Evolutionary conservation across 23 tunicate genomes (phyloP).

Genomic region (Trididemnum miniatum): DNA sequence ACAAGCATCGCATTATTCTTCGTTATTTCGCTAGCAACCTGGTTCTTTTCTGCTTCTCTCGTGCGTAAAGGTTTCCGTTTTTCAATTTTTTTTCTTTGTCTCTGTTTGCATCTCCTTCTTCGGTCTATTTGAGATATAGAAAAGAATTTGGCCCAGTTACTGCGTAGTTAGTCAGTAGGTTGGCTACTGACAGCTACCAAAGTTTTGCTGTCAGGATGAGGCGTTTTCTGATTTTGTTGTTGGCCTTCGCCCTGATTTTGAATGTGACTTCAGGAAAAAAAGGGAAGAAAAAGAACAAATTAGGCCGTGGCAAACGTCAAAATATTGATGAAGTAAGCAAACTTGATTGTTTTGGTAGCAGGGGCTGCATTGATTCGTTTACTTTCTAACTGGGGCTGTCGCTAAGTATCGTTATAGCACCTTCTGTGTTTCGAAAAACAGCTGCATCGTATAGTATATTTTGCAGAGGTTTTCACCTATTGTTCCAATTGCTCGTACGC

Average conservation of each 20-base stretch:
- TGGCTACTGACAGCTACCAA: slow-evolving; percentile 2
- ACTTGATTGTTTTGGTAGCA: neutral
- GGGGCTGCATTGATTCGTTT: no score
- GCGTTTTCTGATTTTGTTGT: no score
- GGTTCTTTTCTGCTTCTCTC: slow-evolving; percentile 8
- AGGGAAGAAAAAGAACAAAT: slow-evolving; percentile 7
- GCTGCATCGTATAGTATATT: no score
- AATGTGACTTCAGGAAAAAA: slow-evolving; percentile 15
- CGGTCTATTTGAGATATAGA: neutral
- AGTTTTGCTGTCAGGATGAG: neutral
- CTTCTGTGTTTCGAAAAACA: no score
- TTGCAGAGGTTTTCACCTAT: no score
- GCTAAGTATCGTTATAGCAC: no score
- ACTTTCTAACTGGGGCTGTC: no score
- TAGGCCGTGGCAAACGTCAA: slow-evolving; percentile 32
- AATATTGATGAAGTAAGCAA: neutral
- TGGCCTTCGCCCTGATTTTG: neutral
- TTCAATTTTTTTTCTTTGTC: neutral
- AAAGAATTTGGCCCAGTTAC: neutral
- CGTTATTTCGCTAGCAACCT: no score
- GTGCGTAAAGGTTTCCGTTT: slow-evolving; percentile 24
- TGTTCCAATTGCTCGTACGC: no score
- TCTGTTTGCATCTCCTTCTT: neutral
- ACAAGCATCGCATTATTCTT: no score
- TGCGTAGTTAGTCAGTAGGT: slow-evolving; percentile 18